Conservation (phyloP, 2,113 vertebrate genomes). For the Trematocara unimaculatum region DNA sequence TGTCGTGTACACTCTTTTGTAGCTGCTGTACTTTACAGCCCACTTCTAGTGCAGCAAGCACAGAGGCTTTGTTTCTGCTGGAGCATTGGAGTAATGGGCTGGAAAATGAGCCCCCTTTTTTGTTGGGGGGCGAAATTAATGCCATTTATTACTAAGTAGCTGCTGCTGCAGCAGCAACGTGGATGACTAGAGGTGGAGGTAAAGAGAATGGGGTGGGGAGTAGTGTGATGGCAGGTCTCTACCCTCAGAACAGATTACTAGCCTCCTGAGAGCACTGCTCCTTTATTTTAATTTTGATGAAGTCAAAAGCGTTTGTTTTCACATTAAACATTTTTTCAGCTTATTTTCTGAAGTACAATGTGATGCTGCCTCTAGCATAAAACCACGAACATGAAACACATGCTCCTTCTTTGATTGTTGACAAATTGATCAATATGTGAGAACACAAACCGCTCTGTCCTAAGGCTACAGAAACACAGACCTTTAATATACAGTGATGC, state of each 20-base stretch:
- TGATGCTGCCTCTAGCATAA: not conserved
- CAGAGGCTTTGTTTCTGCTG: slow-evolving; percentile 43
- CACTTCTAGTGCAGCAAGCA: slow-evolving; percentile 24
- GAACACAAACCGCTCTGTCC: not conserved
- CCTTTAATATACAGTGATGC: not conserved
- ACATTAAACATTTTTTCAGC: not conserved
- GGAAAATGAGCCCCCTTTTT: slow-evolving; percentile 60
- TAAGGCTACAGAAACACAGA: not conserved
- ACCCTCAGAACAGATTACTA: slow-evolving; percentile 6
- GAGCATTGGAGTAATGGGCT: slow-evolving; percentile 60
- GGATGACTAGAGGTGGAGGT: not conserved
- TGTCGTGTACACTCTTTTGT: not conserved
- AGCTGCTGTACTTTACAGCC: slow-evolving; percentile 32
- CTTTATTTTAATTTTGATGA: slow-evolving; percentile 38
- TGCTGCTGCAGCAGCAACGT: not conserved
- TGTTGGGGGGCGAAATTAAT: slow-evolving; percentile 49
- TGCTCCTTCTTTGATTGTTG: not conserved
- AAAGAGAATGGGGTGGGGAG: not conserved
- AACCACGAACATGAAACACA: not conserved
- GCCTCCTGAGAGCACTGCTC: not conserved
- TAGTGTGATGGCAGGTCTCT: not conserved
- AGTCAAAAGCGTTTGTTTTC: not conserved
- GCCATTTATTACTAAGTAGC: slow-evolving; percentile 64
- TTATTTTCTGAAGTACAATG: not conserved
- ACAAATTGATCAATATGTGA: not conserved